A percentile compares a stretch with the other conserved stretches of the same genome.
Evolutionary conservation across 1,140 invertebrate genomes (phyloP).

Genomic region (Metopolophium dirhodum): DNA sequence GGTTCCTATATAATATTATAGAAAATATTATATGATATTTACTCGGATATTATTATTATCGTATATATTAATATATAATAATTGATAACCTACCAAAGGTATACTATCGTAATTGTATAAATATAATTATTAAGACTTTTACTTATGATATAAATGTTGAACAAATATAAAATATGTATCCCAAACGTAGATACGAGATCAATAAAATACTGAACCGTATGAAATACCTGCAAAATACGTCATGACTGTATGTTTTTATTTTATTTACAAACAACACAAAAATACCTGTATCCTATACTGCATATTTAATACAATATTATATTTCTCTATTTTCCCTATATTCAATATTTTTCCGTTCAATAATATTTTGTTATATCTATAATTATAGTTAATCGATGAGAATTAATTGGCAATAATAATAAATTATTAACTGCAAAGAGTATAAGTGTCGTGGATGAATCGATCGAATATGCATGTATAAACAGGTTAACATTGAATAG

Average conservation of each 20-base stretch:
- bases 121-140: constrained; percentile 6
- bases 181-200: background rate
- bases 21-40: constrained; percentile 1
- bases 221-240: background rate
- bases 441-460: background rate
- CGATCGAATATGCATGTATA: background rate
- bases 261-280: background rate
- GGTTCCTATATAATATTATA: constrained; percentile 2
- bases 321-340: background rate
- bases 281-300: background rate
- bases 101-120: constrained; percentile 32
- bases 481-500: background rate
- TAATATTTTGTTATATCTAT: background rate
- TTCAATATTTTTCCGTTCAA: background rate
- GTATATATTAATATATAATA: constrained; percentile 12
- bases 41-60: background rate
- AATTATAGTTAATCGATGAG: background rate
- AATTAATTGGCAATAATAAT: background rate
- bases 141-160: constrained; percentile 7
- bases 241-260: background rate
- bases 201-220: constrained; percentile 9
- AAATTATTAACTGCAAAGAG: background rate
- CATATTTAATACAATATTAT: background rate
- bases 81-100: constrained; percentile 37
- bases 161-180: background rate